Evolutionary conservation across 2,797 vertebrate genomes (phyloP).

Genomic region (Aselliscus stoliczkanus): DNA sequence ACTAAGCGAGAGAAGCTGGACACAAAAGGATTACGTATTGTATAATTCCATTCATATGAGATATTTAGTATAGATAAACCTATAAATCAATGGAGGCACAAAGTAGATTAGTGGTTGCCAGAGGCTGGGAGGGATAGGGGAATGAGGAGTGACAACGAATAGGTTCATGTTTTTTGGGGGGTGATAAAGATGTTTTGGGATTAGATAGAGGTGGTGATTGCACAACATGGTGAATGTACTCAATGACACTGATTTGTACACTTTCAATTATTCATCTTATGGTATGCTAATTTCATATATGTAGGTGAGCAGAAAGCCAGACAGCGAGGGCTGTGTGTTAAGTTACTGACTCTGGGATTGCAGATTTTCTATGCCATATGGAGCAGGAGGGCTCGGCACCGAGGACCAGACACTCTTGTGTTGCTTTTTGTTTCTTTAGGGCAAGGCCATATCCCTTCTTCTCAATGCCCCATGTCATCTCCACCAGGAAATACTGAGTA

Average conservation of each 20-base stretch:
- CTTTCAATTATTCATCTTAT: background rate
- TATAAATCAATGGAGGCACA: no score
- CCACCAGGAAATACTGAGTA: background rate
- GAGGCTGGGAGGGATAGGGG: no score
- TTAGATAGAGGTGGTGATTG: background rate
- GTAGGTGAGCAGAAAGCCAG: background rate
- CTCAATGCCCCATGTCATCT: rapidly evolving
- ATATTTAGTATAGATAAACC: background rate
- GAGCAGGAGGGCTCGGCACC: background rate
- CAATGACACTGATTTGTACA: rapidly evolving
- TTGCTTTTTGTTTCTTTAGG: rapidly evolving
- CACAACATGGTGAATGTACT: rapidly evolving
- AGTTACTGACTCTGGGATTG: background rate
- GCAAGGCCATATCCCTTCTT: background rate
- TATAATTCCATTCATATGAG: rapidly evolving
- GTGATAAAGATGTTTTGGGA: background rate
- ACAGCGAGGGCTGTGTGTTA: rapidly evolving
- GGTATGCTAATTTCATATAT: background rate
- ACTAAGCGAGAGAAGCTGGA: background rate
- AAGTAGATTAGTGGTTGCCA: background rate
- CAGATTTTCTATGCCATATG: rapidly evolving
- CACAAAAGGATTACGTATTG: rapidly evolving
- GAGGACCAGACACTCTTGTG: rapidly evolving
- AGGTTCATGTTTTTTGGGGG: rapidly evolving
- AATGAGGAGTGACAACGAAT: background rate